These are phyloP conservation scores for Brachyistius frenatus DNA, from an alignment of 2,113 vertebrate species.

Conservation along the genomic window DNA sequence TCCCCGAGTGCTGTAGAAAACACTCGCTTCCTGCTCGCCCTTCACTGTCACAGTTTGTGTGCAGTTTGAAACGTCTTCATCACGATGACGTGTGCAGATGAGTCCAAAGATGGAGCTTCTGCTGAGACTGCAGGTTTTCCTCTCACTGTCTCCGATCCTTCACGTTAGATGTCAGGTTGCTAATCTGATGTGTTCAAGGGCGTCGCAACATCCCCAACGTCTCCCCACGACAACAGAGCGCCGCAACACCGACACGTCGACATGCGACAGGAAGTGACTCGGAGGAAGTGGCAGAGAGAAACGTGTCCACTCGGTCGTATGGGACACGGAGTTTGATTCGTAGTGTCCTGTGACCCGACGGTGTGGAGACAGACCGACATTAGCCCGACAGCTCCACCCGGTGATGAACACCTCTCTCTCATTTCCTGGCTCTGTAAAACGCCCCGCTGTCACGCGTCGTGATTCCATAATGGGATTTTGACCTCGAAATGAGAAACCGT, in stretches of 20 bases:
- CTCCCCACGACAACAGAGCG: too few relatives aligned
- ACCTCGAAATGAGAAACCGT: constrained; percentile 45
- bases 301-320: neutral
- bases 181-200: constrained; percentile 54
- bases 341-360: too few relatives aligned
- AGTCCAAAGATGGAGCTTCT: neutral
- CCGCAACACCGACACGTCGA: too few relatives aligned
- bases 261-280: neutral
- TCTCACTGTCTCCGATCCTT: constrained; percentile 11
- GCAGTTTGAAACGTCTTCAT: too few relatives aligned
- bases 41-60: too few relatives aligned
- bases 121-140: constrained; percentile 12
- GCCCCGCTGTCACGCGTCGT: constrained; percentile 11
- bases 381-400: constrained; percentile 49
- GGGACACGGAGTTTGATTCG: constrained; percentile 35
- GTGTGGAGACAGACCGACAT: constrained; percentile 40
- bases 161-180: constrained; percentile 1
- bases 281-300: neutral
- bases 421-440: constrained; percentile 25
- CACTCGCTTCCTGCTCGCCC: too few relatives aligned
- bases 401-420: constrained; percentile 22
- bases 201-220: constrained; percentile 2
- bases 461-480: constrained; percentile 51
- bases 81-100: too few relatives aligned
- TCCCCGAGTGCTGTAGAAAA: too few relatives aligned